Conservation (phyloP, 92 coral and sea anemone species). For the Palythoa grandiflora region DNA sequence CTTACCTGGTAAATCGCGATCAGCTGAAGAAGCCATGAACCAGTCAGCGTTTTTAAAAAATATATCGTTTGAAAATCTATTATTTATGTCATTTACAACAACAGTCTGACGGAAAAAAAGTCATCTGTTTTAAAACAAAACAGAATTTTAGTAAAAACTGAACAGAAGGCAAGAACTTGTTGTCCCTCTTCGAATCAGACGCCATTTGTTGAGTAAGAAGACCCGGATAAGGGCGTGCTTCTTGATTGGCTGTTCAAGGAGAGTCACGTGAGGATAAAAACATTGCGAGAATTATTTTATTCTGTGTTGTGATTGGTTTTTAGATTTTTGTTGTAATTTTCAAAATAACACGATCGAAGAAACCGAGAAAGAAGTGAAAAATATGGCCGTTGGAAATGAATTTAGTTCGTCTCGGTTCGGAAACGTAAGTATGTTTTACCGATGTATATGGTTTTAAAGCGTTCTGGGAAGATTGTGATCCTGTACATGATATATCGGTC, state of each 20-base stretch:
- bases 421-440: slow-evolving; percentile 60
- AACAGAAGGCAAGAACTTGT: background rate
- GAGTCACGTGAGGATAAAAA: background rate
- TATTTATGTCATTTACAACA: background rate
- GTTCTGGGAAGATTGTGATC: no score
- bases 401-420: slow-evolving; percentile 63
- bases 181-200: slow-evolving; percentile 83
- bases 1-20: slow-evolving; percentile 57
- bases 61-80: background rate
- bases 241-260: slow-evolving; percentile 61
- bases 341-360: slow-evolving; percentile 27
- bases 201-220: slow-evolving; percentile 65
- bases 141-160: background rate
- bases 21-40: slow-evolving; percentile 49
- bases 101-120: background rate
- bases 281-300: slow-evolving; percentile 9
- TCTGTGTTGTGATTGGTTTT: slow-evolving; percentile 71
- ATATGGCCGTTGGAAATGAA: slow-evolving; percentile 44
- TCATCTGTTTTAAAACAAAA: background rate
- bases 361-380: background rate
- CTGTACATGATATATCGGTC: no score
- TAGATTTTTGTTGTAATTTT: slow-evolving; percentile 50
- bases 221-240: slow-evolving; percentile 70
- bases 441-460: background rate
- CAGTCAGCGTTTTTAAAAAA: background rate